Conservation (phyloP, 2,888 invertebrate genomes). For the Malthinus seriepunctatus region DNA sequence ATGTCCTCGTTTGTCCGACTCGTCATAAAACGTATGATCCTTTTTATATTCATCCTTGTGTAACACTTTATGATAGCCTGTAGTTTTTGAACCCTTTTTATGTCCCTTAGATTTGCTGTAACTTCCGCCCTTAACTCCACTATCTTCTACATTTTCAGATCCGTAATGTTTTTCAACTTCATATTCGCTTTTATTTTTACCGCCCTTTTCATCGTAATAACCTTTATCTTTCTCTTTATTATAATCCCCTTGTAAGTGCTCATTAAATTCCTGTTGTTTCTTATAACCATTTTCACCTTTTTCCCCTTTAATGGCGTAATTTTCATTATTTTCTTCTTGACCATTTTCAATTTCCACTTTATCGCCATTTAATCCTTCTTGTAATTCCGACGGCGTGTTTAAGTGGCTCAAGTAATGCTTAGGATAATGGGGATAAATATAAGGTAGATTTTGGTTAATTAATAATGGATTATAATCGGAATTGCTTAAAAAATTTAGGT, state of each 20-base stretch:
- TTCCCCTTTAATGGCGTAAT: conserved; percentile 58
- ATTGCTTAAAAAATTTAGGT: conserved; percentile 55
- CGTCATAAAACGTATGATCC: conserved; percentile 76
- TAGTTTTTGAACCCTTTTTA: conserved; percentile 71
- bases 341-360: not conserved
- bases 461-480: conserved; percentile 37
- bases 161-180: conserved; percentile 61
- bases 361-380: conserved; percentile 8
- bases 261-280: conserved; percentile 58
- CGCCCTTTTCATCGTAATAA: conserved; percentile 58
- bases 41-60: conserved; percentile 79
- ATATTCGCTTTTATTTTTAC: conserved; percentile 60
- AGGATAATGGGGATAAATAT: conserved; percentile 13
- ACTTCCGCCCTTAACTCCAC: conserved; percentile 61
- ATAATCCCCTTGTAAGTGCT: conserved; percentile 61
- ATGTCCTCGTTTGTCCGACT: conserved; percentile 67
- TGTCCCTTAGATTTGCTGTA: conserved; percentile 61
- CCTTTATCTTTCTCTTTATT: conserved; percentile 60
- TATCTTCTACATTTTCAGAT: conserved; percentile 58
- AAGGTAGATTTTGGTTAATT: conserved; percentile 39
- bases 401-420: not conserved
- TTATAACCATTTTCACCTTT: conserved; percentile 62
- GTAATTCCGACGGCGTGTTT: not conserved
- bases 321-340: conserved; percentile 7
- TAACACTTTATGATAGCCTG: conserved; percentile 73